Percentiles rank a stretch among this genome's conserved stretches.
Conservation (phyloP, 2,888 invertebrate genomes). For the Microctonus aethiopoides region DNA sequence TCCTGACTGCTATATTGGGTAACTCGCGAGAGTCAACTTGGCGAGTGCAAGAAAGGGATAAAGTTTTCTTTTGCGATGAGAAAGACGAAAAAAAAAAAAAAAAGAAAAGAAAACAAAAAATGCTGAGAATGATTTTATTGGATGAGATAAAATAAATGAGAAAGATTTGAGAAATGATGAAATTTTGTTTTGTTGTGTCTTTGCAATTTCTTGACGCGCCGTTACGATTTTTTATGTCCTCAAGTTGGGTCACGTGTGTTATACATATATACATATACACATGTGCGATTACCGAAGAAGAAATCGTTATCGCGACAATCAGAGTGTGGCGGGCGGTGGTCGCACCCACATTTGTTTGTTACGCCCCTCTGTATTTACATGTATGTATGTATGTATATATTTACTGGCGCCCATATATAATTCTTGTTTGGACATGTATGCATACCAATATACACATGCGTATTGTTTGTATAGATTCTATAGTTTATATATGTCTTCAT, state of each 20-base stretch:
- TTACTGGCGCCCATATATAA: background rate
- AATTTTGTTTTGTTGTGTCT: background rate
- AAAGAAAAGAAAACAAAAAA: slow-evolving; percentile 7
- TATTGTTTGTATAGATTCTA: background rate
- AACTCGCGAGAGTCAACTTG: slow-evolving; percentile 52
- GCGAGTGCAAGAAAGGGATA: slow-evolving; percentile 37
- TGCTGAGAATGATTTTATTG: too few relatives aligned
- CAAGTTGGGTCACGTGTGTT: background rate
- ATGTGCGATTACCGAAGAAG: slow-evolving; percentile 41
- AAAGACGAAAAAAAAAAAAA: slow-evolving; percentile 58
- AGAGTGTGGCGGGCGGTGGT: slow-evolving; percentile 54
- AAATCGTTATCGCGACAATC: slow-evolving; percentile 59
- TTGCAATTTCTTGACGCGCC: slow-evolving; percentile 7
- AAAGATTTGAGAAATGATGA: background rate
- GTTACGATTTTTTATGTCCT: slow-evolving; percentile 27
- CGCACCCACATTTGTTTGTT: slow-evolving; percentile 31
- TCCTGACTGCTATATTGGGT: slow-evolving; percentile 59
- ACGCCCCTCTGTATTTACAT: slow-evolving; percentile 4
- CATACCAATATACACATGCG: background rate
- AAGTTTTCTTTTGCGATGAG: slow-evolving; percentile 33
- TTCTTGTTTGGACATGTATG: background rate
- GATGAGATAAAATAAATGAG: too few relatives aligned
- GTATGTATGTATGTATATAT: too few relatives aligned
- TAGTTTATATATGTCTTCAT: background rate
- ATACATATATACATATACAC: too few relatives aligned